Base-by-base conservation (phyloP, 2,888 invertebrate species). In the Plemyria rubiginata region DNA sequence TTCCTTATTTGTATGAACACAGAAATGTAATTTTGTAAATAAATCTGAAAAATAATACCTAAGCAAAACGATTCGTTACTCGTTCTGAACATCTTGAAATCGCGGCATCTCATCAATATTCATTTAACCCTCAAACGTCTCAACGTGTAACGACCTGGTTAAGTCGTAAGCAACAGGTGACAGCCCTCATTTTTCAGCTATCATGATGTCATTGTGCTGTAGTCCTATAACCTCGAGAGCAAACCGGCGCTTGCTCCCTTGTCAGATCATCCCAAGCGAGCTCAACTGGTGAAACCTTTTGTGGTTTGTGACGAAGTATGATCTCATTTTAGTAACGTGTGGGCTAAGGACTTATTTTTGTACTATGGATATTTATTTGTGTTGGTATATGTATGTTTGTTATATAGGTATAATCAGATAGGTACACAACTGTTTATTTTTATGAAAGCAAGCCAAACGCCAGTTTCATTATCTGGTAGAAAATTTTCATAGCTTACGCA, bases 131-230 rank as follows among this genome's bases (percentile, higher is more conserved):
- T 36, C 50, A 71, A 72, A 72, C 69, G 68, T 66, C 67, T 68
- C 72, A 69, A 68, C 66, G 52, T 46, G 65, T 69, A 71, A 72
- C 62, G 59, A 73, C 48, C 28, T 38, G 13, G 57, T 67, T 61
- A 65, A 53, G 72, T 57, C 53, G 48, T 36, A 38, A 55, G 81
- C 82, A 84, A 84, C 84, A 84, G 78, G 84, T 83, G 75, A 79
- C 72, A 74, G 56, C 60, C 72, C 72, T 77, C 75, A 78, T 78
- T 81, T 80, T 78, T 79, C 77, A 69, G 66, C 61, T 46, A 54
- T 67, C 67, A 61, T 57, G n/a, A 29, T 65, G 51, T 50, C 65
- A 66, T 68, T 62, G 71, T 71, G 62, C 65, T 60, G 55, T 61
- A n/a, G n/a, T n/a, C n/a, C n/a, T n/a, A 41, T 36, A 41, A 29